Evolutionary conservation across 2,797 vertebrate genomes (phyloP).

Genomic region (Alosa sapidissima): DNA sequence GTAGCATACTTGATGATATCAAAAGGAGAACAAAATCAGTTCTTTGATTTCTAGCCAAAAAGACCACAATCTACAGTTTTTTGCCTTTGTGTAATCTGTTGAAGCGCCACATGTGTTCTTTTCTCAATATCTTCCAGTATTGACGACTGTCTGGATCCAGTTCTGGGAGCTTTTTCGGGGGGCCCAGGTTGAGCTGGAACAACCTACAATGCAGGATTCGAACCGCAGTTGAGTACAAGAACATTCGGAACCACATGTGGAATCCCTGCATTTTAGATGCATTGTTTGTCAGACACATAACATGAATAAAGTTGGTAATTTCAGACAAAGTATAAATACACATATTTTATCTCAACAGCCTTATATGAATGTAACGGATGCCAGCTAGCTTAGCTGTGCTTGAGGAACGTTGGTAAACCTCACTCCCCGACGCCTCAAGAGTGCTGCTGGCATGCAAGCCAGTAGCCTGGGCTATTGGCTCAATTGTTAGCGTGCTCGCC

Average conservation of each 20-base stretch:
- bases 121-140: constrained; percentile 87
- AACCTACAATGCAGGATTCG: constrained; percentile 70
- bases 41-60: not conserved
- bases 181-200: constrained; percentile 82
- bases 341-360: not conserved
- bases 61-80: constrained; percentile 69
- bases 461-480: too few relatives aligned
- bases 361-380: not conserved
- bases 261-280: not conserved
- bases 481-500: too few relatives aligned
- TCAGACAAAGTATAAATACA: not conserved
- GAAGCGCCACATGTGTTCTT: constrained; percentile 82
- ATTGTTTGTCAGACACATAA: not conserved
- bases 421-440: too few relatives aligned
- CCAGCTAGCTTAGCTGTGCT: too few relatives aligned
- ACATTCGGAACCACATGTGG: not conserved
- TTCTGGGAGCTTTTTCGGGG: constrained; percentile 76
- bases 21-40: not conserved
- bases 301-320: not conserved
- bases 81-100: constrained; percentile 82
- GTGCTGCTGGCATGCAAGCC: too few relatives aligned
- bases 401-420: too few relatives aligned
- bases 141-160: constrained; percentile 72
- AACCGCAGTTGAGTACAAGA: not conserved
- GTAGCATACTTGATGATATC: not conserved